Percentiles rank a stretch among this genome's conserved stretches.
phyloP scores from a whole-genome alignment of 2,797 vertebrate genomes.

The Scarus forsteni region DNA sequence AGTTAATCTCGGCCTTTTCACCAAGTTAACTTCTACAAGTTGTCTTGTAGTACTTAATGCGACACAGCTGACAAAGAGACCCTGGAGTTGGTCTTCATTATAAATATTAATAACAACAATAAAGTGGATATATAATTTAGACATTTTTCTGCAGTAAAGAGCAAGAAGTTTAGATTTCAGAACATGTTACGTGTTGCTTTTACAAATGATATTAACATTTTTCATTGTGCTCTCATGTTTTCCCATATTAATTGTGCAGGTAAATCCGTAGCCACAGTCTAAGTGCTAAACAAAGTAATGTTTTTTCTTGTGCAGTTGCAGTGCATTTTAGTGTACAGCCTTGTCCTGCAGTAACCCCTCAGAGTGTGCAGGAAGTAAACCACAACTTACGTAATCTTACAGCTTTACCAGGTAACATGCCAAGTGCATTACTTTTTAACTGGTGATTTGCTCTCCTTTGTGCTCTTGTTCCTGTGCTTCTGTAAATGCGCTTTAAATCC shows the following conservation, averaged over 20 bases:
- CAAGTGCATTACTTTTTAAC: conserved; percentile 14
- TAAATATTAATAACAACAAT: conserved; percentile 4
- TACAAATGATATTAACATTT: conserved; percentile 2
- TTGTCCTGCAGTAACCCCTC: conserved; percentile 9
- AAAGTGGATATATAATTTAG: conserved; percentile 4
- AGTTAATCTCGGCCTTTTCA: conserved; percentile 51
- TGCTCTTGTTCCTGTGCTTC: conserved; percentile 67
- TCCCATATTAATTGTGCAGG: conserved; percentile 15
- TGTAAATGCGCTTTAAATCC: conserved; percentile 52
- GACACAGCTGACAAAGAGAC: conserved; percentile 62
- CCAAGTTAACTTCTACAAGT: conserved; percentile 46
- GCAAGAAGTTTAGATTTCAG: too few species aligned
- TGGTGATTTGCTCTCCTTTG: conserved; percentile 27
- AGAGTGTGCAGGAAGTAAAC: conserved; percentile 11
- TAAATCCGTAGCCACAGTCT: conserved; percentile 5
- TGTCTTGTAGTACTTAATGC: conserved; percentile 44
- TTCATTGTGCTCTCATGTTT: conserved; percentile 46
- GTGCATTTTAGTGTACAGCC: conserved; percentile 35
- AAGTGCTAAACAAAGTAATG: not conserved
- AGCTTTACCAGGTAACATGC: conserved; percentile 11
- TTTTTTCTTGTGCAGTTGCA: conserved; percentile 9
- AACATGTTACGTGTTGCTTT: conserved; percentile 2
- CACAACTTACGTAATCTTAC: conserved; percentile 2
- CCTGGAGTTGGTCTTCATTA: conserved; percentile 69
- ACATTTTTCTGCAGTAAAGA: not conserved